phyloP scores from a whole-genome alignment of 2,797 vertebrate species.

The Cichlasoma orientale region DNA sequence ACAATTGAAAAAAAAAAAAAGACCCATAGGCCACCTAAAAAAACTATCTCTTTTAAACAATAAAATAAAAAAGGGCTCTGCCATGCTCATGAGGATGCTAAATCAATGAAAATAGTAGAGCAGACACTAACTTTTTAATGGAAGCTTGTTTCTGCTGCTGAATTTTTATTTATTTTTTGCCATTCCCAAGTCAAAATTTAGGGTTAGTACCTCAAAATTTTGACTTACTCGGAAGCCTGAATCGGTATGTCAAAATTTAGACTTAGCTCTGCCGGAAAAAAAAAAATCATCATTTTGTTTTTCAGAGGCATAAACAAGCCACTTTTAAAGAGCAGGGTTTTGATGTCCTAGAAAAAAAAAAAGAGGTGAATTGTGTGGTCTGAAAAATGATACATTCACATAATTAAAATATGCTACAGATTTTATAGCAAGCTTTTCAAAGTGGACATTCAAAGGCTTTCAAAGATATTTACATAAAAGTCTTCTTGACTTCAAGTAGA shows the following conservation, averaged over 20 bases:
- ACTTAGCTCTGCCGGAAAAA: neutral
- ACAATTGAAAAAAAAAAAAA: neutral
- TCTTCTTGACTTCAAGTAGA: constrained; percentile 34
- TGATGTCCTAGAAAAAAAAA: neutral
- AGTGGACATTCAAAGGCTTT: constrained; percentile 63
- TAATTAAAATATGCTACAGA: constrained; percentile 41
- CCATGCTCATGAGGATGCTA: neutral
- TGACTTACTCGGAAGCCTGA: no score
- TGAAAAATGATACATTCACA: constrained; percentile 56
- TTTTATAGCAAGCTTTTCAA: constrained; percentile 42
- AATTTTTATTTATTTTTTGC: neutral
- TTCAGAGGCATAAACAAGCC: neutral
- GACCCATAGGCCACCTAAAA: neutral
- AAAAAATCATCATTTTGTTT: neutral
- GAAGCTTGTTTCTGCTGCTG: neutral
- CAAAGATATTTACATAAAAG: constrained; percentile 62
- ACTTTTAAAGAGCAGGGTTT: neutral
- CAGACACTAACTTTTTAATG: neutral
- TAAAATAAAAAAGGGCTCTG: neutral
- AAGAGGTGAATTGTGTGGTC: constrained; percentile 25
- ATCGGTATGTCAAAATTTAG: neutral
- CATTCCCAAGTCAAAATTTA: neutral
- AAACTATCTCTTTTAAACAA: constrained; percentile 4
- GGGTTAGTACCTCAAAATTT: neutral
- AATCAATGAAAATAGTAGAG: constrained; percentile 8